Base-by-base conservation (phyloP, 64 coral and sea anemone species). In the Anthopleura sola region DNA sequence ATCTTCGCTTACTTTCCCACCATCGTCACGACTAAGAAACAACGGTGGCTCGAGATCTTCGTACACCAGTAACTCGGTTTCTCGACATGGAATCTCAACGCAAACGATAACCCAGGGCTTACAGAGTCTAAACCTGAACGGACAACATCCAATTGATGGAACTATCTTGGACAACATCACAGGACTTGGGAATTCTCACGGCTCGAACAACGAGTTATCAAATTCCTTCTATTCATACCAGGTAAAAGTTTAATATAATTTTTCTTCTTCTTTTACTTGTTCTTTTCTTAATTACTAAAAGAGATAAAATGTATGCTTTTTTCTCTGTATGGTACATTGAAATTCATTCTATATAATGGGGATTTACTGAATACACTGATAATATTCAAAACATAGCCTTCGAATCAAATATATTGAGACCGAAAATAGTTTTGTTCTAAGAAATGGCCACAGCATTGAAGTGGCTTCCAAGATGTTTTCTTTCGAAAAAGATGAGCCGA, bases 61-160 rank as follows among this genome's bases (percentile, higher is more conserved):
- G 31, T 79, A 87, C 29, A 80, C 93, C 5, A 71, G 86, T n/a
- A 71, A 69, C 18, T 85, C 86, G 2, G 82, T 86, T 36, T 96
- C 94, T 49, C 78, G 89, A 32, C 85, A 84, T 60, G 84, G 75
- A 21, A 91, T 91, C 48, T 89, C 94, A 6, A 89, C 91, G 26
- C 91, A 96, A 79, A 96, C 90, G 58, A 96, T 96, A 86, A 96
- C 94, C 20, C 94, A 96, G 81, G 91, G 94, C 50, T 84, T 96
- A 80, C 94, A 96, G 69, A 96, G 87, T 64, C 78, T 96, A 51
- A 92, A 78, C 56, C 44, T 96, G 28, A 87, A 86, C 37, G 87
- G 94, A 23, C 90, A 95, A 21, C 89, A 91, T 15, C 94, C 94
- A 36, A 89, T 96, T 51, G 94, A 96, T 77, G 94, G 94, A 33